phyloP scores from a whole-genome alignment of 2,888 invertebrate genomes.

The Pogonocherus hispidulus region DNA sequence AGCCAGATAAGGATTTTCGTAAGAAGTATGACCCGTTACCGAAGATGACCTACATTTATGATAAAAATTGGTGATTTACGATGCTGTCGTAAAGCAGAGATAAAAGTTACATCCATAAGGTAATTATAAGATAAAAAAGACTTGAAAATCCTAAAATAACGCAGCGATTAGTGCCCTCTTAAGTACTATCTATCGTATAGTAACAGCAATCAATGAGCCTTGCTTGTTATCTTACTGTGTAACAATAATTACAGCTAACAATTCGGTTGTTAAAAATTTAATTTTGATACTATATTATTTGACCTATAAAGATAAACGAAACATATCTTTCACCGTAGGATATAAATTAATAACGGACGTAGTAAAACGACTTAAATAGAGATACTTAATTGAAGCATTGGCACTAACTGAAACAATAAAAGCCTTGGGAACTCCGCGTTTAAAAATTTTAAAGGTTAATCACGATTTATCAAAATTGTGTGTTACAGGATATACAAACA shows the following conservation, averaged over 20 bases:
- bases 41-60: conserved; percentile 17
- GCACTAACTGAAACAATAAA: too few relatives aligned
- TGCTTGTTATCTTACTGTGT: background rate
- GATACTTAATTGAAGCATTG: too few relatives aligned
- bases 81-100: conserved; percentile 6
- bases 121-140: conserved; percentile 24
- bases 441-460: too few relatives aligned
- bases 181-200: background rate
- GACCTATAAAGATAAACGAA: background rate
- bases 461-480: too few relatives aligned
- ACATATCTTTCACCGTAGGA: background rate
- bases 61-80: conserved; percentile 25
- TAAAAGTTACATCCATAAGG: conserved; percentile 11
- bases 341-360: background rate
- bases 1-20: conserved; percentile 6
- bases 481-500: too few relatives aligned
- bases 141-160: conserved; percentile 9
- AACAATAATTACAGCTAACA: background rate
- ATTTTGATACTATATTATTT: background rate
- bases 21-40: conserved; percentile 17
- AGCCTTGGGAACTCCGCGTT: too few relatives aligned
- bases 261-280: conserved; percentile 7
- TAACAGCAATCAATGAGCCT: conserved; percentile 4
- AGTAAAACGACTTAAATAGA: background rate
- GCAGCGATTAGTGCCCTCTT: background rate